Conservation (phyloP, 2,113 vertebrate species). For the Aegotheles bennettii region DNA sequence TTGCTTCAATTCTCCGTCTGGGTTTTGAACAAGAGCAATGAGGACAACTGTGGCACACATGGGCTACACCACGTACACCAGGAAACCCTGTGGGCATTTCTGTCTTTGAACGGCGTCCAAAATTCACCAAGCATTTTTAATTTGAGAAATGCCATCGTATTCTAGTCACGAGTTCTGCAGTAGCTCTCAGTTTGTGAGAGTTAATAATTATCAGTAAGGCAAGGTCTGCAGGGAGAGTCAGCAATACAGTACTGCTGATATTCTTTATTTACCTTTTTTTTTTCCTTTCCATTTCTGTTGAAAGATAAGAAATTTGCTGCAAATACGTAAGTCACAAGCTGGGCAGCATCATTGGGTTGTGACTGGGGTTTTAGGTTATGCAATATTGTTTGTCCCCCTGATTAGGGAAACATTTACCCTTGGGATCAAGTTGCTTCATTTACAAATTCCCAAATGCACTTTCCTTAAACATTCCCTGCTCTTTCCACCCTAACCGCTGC, state of each 20-base stretch:
- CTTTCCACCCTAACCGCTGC: neutral
- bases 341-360: neutral
- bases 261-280: neutral
- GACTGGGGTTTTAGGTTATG: neutral
- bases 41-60: neutral
- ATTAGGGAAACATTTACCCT: slow-evolving; percentile 7
- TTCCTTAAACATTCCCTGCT: neutral
- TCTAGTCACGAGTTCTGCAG: neutral
- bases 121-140: neutral
- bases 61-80: neutral
- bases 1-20: neutral
- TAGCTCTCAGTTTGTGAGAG: neutral
- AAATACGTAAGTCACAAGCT: neutral
- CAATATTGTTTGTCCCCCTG: neutral
- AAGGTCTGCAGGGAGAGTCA: neutral
- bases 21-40: neutral
- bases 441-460: neutral
- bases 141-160: neutral
- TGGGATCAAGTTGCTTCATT: neutral
- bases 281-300: neutral
- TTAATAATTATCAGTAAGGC: slow-evolving; percentile 29
- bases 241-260: neutral
- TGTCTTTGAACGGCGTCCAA: neutral
- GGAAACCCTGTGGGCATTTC: neutral
- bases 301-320: neutral